Percentiles rank a stretch among this genome's conserved stretches.
These are phyloP conservation scores for Leptinotarsa juncta DNA, from an alignment of 2,888 invertebrate genomes.

Conservation along the genomic window DNA sequence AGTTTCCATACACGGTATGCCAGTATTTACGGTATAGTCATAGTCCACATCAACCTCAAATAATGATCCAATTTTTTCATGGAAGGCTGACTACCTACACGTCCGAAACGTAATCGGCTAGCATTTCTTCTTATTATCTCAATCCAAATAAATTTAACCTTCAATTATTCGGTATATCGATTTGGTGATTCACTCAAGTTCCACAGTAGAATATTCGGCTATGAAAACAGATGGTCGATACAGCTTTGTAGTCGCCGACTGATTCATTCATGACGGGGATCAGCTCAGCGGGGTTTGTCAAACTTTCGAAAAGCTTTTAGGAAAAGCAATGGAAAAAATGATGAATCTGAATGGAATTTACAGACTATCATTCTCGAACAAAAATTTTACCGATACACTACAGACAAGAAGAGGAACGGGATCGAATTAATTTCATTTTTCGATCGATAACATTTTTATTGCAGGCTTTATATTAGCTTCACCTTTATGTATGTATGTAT, in stretches of 20 bases:
- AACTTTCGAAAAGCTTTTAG: no score
- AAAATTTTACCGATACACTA: no score
- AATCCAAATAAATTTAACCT: neutral
- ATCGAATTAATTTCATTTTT: no score
- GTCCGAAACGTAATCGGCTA: neutral
- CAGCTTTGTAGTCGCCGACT: conserved; percentile 4
- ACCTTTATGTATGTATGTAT: no score
- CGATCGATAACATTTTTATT: no score
- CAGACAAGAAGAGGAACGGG: no score
- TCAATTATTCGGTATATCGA: conserved; percentile 1
- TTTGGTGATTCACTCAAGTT: conserved; percentile 4
- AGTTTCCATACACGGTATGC: conserved; percentile 17
- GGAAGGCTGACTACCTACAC: neutral
- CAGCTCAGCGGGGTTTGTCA: no score
- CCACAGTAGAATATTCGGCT: neutral
- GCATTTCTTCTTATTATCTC: neutral
- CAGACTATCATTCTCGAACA: no score
- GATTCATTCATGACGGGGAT: neutral
- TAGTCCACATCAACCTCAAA: neutral
- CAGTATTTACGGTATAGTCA: conserved; percentile 23
- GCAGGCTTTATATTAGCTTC: no score
- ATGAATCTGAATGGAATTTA: no score
- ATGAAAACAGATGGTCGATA: conserved; percentile 8
- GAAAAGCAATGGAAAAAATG: no score
- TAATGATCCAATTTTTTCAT: neutral